A percentile compares a stretch with the other conserved stretches of the same genome.
phyloP scores from a whole-genome alignment of 2,888 invertebrate genomes.

The Leucozona laternaria region DNA sequence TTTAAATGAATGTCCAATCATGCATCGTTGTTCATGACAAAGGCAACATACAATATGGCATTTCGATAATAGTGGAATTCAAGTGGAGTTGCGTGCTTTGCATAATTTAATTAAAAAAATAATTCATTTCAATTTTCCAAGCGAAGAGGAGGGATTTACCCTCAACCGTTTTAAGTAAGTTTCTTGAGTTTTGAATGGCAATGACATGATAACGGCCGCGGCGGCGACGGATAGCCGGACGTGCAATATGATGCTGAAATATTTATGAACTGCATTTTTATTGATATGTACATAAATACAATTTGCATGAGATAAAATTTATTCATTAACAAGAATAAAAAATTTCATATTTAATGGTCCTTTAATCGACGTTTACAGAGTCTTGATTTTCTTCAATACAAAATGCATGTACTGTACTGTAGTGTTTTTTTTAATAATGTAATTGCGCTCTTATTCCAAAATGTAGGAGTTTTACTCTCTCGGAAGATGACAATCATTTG shows the following conservation, averaged over 20 bases:
- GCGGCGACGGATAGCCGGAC: neutral
- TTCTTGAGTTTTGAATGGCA: slow-evolving; percentile 1
- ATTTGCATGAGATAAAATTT: neutral
- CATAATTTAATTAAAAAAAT: slow-evolving; percentile 46
- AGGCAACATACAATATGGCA: slow-evolving; percentile 15
- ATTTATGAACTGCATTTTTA: slow-evolving; percentile 37
- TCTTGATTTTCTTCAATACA: too few species aligned
- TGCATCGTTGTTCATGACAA: slow-evolving; percentile 31
- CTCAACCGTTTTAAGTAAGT: neutral
- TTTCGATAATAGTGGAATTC: slow-evolving; percentile 42
- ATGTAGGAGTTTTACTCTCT: too few species aligned
- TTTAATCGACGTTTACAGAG: neutral
- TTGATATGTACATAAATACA: neutral
- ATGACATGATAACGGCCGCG: slow-evolving; percentile 20
- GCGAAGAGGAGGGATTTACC: neutral
- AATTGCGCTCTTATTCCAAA: too few species aligned
- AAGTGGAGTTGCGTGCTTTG: slow-evolving; percentile 45
- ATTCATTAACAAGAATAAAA: neutral
- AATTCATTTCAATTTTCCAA: neutral
- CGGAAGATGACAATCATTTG: too few species aligned
- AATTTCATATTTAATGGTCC: neutral
- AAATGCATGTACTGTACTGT: too few species aligned
- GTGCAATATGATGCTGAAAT: slow-evolving; percentile 18
- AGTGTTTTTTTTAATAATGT: too few species aligned
- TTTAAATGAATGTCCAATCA: slow-evolving; percentile 32